Base-by-base conservation (phyloP, 2,797 vertebrate genomes). In the Manis javanica region DNA sequence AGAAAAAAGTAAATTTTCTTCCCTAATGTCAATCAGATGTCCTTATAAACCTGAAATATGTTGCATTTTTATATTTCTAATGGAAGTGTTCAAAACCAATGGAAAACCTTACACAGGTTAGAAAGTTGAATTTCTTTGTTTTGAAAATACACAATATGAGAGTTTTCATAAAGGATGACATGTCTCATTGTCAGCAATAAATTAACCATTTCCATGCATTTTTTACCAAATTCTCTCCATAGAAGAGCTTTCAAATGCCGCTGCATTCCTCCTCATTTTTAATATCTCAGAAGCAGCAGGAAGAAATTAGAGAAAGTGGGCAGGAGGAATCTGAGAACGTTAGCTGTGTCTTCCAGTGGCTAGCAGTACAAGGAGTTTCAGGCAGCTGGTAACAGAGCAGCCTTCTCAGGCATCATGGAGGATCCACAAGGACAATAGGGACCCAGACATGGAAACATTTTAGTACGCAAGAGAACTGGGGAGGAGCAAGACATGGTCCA, bases 1-100 rank as follows among this genome's bases (percentile, higher is more conserved):
- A 86, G 51, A 87, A 79, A 83, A 87, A 79, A 83, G 63, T 86
- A 85, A 64, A n/a, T 77, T 82, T 94, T 84, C 77, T 94, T 95
- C 24, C 49, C 34, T 86, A 90, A 78, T 23, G 11, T 81, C 90
- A 92, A 75, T 91, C 55, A 94, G 55, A 83, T 46, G 5, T 83
- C 95, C 82, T 95, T 88, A 82, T 31, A 87, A 97, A 83, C 6
- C 39, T 72, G 42, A 24, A 91, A 82, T 26, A 79, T 57, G 23
- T 26, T 87, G 34, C 18, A 91, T 82, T 93, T 90, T 92, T 87
- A 46, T 49, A 55, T 55, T 81, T 87, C 89, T 90, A 90, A 87
- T 88, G 26, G 93, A 85, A 96, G 49, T 72, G 61, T 85, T 71
- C 57, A 88, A 88, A 87, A 91, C 34, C 34, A 82, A 37, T 51